Base-by-base conservation (phyloP, 2,797 vertebrate genomes). In the Sarcoramphus papa region DNA sequence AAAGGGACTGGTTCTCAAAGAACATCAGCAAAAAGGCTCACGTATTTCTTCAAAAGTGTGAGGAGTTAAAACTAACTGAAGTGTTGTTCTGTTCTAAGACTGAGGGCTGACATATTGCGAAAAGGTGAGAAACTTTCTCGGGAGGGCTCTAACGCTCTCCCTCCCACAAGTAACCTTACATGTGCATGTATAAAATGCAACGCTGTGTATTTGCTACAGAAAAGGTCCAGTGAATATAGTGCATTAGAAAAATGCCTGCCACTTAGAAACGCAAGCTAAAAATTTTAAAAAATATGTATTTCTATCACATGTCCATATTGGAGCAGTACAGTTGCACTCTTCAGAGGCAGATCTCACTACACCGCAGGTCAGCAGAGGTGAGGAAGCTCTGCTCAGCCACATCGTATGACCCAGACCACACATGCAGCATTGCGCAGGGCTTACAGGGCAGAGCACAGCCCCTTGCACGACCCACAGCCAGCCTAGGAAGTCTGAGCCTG, bases 231-330 rank as follows among this genome's bases (percentile, higher is more conserved):
- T 28, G n/a, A 43, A 53, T 3, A 21, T 0, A 30, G 17, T 2
- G 22, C 41, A 33, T 28, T 23, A 35, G 25, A 19, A 57, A 57
- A 63, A 63, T 0, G 8, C 25, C 47, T 35, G 48, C 43, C 23
- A 31, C 21, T 30, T 18, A 10, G 8, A 57, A 79, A 27, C 17
- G n/a, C 31, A 48, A 69, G 13, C n/a, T 45, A 27, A 59, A 28
- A 18, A 3, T 14, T 18, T 19, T 18, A 7, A 5, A 12, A 41
- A 67, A 14, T 6, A 25, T 0, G 1, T 45, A 31, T 35, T 79
- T 59, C 22, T 33, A 28, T 2, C 2, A 0, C 50, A 14, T 5
- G 30, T 40, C 56, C 33, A 14, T 9, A 8, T 1, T n/a, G 15
- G 31, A 75, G 63, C 30, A 54, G n/a, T 0, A 15, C 22, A 15